phyloP scores from a whole-genome alignment of 2,113 vertebrate species.

The Elanus axillaris region DNA sequence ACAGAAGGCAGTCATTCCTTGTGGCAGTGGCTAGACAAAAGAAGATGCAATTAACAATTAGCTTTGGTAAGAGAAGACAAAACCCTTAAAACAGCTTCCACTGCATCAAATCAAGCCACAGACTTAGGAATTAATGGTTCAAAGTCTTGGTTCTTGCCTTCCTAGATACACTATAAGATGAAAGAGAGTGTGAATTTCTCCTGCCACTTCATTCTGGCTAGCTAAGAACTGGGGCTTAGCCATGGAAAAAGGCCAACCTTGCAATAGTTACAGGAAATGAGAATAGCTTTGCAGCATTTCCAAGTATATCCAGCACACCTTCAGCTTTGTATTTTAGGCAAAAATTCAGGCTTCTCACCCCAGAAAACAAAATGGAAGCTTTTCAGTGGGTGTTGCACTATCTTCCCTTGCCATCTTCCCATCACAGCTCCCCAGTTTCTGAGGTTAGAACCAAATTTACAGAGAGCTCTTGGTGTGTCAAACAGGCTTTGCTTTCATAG shows the following conservation, averaged over 20 bases:
- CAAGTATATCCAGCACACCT: conserved; percentile 22
- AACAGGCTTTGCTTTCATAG: neutral
- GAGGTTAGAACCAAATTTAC: neutral
- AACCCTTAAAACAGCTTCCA: neutral
- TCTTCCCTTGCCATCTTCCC: neutral
- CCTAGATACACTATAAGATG: neutral
- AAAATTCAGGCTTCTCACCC: neutral
- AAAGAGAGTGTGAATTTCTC: conserved; percentile 30
- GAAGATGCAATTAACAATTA: conserved; percentile 57
- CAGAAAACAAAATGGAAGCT: neutral
- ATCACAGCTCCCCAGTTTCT: neutral
- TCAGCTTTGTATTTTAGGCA: neutral
- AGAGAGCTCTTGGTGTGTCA: neutral
- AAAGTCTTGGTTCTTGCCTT: conserved; percentile 19
- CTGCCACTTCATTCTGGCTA: conserved; percentile 1
- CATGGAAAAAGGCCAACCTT: conserved; percentile 40
- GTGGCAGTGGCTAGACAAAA: neutral
- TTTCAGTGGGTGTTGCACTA: neutral
- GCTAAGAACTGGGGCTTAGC: neutral
- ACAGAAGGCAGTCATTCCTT: conserved; percentile 17
- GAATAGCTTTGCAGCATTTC: conserved; percentile 16
- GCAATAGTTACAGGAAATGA: conserved; percentile 26
- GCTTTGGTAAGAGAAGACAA: conserved; percentile 45
- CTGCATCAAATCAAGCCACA: conserved; percentile 30
- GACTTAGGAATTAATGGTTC: neutral